Base-by-base conservation (phyloP, 2,113 vertebrate species). In the Periophthalmus modestus region DNA sequence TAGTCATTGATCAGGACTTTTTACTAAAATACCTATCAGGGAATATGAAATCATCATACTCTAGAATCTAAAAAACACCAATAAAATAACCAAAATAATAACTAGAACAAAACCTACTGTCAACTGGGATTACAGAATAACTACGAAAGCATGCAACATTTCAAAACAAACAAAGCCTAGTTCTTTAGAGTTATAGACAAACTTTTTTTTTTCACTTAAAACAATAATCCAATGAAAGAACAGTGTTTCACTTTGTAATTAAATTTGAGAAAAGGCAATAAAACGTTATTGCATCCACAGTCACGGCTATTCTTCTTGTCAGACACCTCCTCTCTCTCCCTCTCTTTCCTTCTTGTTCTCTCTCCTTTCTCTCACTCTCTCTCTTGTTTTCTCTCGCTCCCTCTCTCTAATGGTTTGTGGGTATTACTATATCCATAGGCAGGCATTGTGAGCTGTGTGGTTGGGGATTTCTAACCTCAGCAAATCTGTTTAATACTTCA, bases 221-320 rank as follows among this genome's bases (percentile, higher is more conserved):
- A 34, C 66, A 71, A 70, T 28, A 81, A 82, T 59, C 46, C 23
- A 71, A 73, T 63, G 9, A 77, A 81, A 84, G 73, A 71, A 83
- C 50, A 78, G 69, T 75, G 66, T 71, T 85, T 84, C 19, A 43
- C 68, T 54, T 33, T 21, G 74, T 67, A 82, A 83, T 83, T 76
- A 78, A 61, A 71, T 73, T 82, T 73, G 34, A 70, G 69, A 79
- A 79, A 86, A 78, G 74, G 77, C 79, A 80, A 77, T 81, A 85
- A 86, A 87, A 87, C 47, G 70, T 82, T 55, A 82, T 54, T 19
- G 65, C 68, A 68, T 70, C 68, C 71, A 65, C 73, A 77, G 74
- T 80, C 39, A 75, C 75, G 79, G 72, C 74, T 50, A 21, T 81
- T 81, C 69, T 78, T 71, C 68, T 69, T 78, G 68, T 57, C 74